Percentiles rank a stretch among this genome's conserved stretches.
phyloP scores from a whole-genome alignment of 1,140 invertebrate species.

The Trichoplusia ni region DNA sequence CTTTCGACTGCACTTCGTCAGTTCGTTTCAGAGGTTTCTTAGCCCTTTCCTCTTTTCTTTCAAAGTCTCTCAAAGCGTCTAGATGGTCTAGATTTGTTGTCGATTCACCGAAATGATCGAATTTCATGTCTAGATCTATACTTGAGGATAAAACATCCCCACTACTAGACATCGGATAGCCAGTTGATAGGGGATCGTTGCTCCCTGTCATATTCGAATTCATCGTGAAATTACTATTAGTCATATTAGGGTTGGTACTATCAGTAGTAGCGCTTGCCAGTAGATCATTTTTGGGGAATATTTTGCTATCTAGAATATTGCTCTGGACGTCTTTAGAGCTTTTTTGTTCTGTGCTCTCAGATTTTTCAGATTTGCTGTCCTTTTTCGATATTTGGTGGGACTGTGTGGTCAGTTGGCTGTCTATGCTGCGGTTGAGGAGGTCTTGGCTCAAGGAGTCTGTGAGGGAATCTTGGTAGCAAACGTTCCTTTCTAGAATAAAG shows the following conservation, averaged over 20 bases:
- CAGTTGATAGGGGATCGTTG: slow-evolving; percentile 69
- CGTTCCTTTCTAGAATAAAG: slow-evolving; percentile 77
- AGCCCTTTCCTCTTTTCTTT: slow-evolving; percentile 43
- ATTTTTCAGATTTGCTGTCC: slow-evolving; percentile 69
- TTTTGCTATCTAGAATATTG: slow-evolving; percentile 71
- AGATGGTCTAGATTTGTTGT: slow-evolving; percentile 64
- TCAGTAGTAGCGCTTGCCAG: slow-evolving; percentile 68
- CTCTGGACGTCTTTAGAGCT: slow-evolving; percentile 72
- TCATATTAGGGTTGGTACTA: slow-evolving; percentile 74
- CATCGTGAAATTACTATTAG: slow-evolving; percentile 74
- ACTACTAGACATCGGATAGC: slow-evolving; percentile 76
- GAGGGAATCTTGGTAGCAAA: slow-evolving; percentile 79
- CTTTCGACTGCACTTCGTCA: slow-evolving; percentile 45
- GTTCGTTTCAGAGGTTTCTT: slow-evolving; percentile 49
- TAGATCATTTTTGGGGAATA: slow-evolving; percentile 53
- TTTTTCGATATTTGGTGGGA: slow-evolving; percentile 60
- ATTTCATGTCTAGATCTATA: slow-evolving; percentile 80
- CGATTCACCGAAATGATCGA: slow-evolving; percentile 79
- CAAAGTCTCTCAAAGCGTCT: slow-evolving; percentile 44
- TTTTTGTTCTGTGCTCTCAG: slow-evolving; percentile 71
- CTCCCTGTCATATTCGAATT: slow-evolving; percentile 77
- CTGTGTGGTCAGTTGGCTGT: slow-evolving; percentile 53
- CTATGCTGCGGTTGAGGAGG: slow-evolving; percentile 66
- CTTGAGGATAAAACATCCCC: slow-evolving; percentile 74
- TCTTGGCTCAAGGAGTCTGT: slow-evolving; percentile 77